These are phyloP conservation scores for Acleris literana DNA, from an alignment of 2,888 invertebrate species.

Conservation along the genomic window DNA sequence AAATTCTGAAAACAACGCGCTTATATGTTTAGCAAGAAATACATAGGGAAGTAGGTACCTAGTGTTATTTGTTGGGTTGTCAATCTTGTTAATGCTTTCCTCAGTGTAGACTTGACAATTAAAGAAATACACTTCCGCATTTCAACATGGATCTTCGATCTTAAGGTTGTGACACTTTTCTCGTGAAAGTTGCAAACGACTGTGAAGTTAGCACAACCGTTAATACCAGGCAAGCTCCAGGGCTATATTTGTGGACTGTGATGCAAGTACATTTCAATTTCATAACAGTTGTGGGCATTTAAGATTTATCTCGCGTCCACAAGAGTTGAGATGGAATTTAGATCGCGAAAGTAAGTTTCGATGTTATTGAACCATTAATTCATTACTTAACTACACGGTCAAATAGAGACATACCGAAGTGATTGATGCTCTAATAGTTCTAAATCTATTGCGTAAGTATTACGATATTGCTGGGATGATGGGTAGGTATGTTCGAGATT, in stretches of 20 bases:
- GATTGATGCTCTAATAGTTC: slow-evolving; percentile 49
- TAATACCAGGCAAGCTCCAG: neutral
- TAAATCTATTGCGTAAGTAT: slow-evolving; percentile 42
- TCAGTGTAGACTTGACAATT: too few relatives aligned
- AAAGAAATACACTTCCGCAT: too few relatives aligned
- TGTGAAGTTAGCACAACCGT: too few relatives aligned
- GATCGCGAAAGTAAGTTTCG: slow-evolving; percentile 54
- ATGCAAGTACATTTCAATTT: slow-evolving; percentile 39
- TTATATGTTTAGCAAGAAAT: too few relatives aligned
- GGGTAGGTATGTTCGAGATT: slow-evolving; percentile 12
- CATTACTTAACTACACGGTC: slow-evolving; percentile 45
- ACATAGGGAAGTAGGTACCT: too few relatives aligned
- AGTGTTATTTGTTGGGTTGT: too few relatives aligned
- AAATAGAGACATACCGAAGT: slow-evolving; percentile 43
- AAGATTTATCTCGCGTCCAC: slow-evolving; percentile 44
- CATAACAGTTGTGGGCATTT: slow-evolving; percentile 42
- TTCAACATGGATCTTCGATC: too few relatives aligned
- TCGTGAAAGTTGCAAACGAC: too few relatives aligned
- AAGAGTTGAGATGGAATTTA: slow-evolving; percentile 51
- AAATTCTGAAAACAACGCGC: too few relatives aligned
- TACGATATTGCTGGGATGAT: slow-evolving; percentile 35
- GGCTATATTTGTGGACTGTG: slow-evolving; percentile 3
- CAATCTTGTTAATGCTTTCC: too few relatives aligned
- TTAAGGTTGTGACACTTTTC: too few relatives aligned
- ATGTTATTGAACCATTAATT: slow-evolving; percentile 40